Base-by-base conservation (phyloP, 1,140 invertebrate species). In the Phortica variegata region DNA sequence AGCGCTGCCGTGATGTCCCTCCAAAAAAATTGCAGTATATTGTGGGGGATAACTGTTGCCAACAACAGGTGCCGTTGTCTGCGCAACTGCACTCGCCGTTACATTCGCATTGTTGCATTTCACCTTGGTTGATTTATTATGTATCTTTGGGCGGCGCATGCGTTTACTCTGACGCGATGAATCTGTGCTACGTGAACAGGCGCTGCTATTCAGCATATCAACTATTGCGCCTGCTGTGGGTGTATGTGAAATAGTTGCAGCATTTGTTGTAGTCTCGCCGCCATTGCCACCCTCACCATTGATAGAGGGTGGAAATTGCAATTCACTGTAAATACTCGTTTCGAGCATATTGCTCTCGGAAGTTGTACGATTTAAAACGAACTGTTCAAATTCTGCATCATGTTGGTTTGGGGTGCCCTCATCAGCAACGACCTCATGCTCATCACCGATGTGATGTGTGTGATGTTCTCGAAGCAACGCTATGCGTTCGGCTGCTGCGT, bases 331-430 rank as follows among this genome's bases (percentile, higher is more conserved):
- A 36, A 53, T 52, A 42, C 68, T 69, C 9, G 55, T 58, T 21
- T 73, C 68, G 26, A 65, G 57, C 46, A 70, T 59, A 29, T 71
- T 68, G 36, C 63, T 70, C 29, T 70, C 60, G 16, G 66, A 68
- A 17, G 53, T 65, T 26, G 58, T 62, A 32, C 55, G 58, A 54
- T 68, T 65, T 34, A 61, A 44, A 19, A 68, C 38, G 33, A 68
- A 71, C 29, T 68, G 58, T 16, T 68, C 63, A 12, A 71, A 60
- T 34, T 72, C 61, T 37, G 39, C 54, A 12, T 60, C 52, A 19
- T 42, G 33, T 38, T 38, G 36, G 6, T 7, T 20, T 15, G 20
- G 12, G 29, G 19, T 21, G 16, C 43, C 36, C 33, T 46, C 43
- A 12, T 6, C 32, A 5, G 29, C 19, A 1, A 13, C 16, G 17